Evolutionary conservation across 2,113 vertebrate genomes (phyloP).

Genomic region (Xiphophorus hellerii): DNA sequence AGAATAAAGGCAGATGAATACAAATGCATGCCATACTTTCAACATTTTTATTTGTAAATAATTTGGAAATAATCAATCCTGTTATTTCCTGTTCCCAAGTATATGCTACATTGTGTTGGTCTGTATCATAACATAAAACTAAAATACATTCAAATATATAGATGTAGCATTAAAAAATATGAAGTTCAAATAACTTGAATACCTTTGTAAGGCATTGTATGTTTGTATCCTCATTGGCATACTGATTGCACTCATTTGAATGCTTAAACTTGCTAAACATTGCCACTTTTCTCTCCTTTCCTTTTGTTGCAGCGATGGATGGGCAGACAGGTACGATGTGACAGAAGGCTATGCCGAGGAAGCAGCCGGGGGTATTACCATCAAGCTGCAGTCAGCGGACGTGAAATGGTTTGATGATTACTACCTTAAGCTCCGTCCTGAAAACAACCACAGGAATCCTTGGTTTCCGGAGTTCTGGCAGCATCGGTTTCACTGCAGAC

Average conservation of each 20-base stretch:
- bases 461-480: constrained; percentile 99
- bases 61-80: not conserved
- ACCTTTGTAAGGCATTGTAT: not conserved
- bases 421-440: constrained; percentile 93
- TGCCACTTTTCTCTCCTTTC: not conserved
- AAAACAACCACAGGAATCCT: constrained; percentile 93
- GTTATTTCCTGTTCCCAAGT: not conserved
- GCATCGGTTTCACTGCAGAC: constrained; percentile 91
- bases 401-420: constrained; percentile 99
- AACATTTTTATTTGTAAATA: too few relatives aligned
- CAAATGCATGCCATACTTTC: too few relatives aligned
- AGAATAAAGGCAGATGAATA: too few relatives aligned
- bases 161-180: not conserved
- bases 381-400: constrained; percentile 97
- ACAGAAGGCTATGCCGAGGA: constrained; percentile 93
- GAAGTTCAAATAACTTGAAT: not conserved
- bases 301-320: constrained; percentile 88
- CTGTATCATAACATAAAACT: not conserved
- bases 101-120: too few relatives aligned
- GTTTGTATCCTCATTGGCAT: not conserved
- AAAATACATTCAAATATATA: not conserved
- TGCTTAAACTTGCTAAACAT: not conserved
- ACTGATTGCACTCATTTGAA: not conserved
- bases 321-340: constrained; percentile 97
- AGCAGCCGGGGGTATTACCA: constrained; percentile 95